phyloP scores from a whole-genome alignment of 2,888 invertebrate species.

The Mythimna ferrago region DNA sequence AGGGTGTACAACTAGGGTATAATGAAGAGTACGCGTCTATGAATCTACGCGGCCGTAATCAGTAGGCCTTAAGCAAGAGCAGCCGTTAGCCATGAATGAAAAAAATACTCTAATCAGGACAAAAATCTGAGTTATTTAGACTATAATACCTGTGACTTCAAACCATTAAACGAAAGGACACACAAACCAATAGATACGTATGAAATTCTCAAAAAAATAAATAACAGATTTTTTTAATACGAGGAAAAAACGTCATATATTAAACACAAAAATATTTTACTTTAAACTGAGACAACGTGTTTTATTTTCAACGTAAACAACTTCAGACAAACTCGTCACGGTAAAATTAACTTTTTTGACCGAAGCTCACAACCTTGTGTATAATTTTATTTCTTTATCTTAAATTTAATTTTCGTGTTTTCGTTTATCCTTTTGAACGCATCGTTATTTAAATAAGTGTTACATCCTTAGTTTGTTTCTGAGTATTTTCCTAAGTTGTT shows the following conservation, averaged over 20 bases:
- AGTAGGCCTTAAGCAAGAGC: too few relatives aligned
- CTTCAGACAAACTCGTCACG: slow-evolving; percentile 6
- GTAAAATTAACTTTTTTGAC: slow-evolving; percentile 10
- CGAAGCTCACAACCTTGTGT: not conserved
- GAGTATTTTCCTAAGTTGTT: not conserved
- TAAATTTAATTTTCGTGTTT: not conserved
- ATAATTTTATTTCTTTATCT: not conserved
- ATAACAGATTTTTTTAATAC: not conserved
- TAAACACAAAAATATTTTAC: not conserved
- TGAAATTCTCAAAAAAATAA: too few relatives aligned
- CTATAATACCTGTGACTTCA: not conserved
- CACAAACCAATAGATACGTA: not conserved
- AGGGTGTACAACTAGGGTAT: too few relatives aligned
- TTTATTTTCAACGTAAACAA: slow-evolving; percentile 3
- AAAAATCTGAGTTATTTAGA: too few relatives aligned
- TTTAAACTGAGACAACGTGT: not conserved
- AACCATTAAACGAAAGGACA: not conserved
- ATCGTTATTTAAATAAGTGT: not conserved
- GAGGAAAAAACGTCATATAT: not conserved
- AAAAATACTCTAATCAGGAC: too few relatives aligned
- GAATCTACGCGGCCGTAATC: too few relatives aligned
- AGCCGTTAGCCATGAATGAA: too few relatives aligned
- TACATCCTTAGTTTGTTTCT: not conserved
- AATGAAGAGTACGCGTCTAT: too few relatives aligned
- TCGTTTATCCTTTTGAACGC: not conserved